phyloP scores from a whole-genome alignment of 92 coral and sea anemone genomes.

The Epizoanthus rinbou region DNA sequence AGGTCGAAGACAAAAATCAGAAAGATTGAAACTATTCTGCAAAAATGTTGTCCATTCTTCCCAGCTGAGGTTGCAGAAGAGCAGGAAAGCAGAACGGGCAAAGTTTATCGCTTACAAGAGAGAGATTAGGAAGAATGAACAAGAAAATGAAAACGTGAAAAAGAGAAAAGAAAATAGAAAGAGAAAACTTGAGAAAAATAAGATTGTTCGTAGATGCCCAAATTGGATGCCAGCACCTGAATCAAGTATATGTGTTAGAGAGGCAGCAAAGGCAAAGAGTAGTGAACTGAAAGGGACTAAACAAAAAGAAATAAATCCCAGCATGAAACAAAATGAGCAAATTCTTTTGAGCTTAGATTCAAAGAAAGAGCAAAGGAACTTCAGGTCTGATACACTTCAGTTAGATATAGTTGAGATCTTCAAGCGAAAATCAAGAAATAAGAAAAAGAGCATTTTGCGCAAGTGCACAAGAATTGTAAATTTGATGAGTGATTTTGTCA shows the following conservation, averaged over 20 bases:
- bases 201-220: constrained; percentile 39
- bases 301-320: constrained; percentile 1
- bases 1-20: background rate
- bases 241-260: background rate
- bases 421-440: constrained; percentile 3
- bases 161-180: constrained; percentile 46
- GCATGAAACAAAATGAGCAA: no score
- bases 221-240: constrained; percentile 20
- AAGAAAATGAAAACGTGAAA: constrained; percentile 41
- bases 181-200: constrained; percentile 32
- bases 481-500: background rate
- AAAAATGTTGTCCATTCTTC: background rate
- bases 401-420: constrained; percentile 53
- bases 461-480: background rate
- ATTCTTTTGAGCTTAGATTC: no score
- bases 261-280: background rate
- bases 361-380: no score
- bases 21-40: constrained; percentile 20
- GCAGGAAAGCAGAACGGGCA: background rate
- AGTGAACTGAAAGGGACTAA: background rate
- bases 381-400: constrained; percentile 48
- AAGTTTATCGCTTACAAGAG: constrained; percentile 10
- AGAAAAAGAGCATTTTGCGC: background rate
- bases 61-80: background rate
- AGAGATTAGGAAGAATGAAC: constrained; percentile 20